phyloP scores from a whole-genome alignment of 1,140 invertebrate species.

The Penaeus japonicus region DNA sequence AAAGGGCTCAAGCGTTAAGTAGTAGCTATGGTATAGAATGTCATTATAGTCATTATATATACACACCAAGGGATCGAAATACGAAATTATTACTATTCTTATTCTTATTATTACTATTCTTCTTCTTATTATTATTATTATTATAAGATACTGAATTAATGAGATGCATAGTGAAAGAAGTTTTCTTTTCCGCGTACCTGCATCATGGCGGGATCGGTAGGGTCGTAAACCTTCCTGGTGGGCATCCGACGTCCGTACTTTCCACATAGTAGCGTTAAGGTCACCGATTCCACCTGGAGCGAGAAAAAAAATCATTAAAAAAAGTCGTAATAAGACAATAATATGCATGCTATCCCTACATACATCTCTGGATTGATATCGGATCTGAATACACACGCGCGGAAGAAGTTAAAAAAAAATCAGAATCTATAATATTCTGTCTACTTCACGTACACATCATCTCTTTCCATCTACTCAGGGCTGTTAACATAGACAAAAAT shows the following conservation, averaged over 20 bases:
- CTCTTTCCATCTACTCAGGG: too few species aligned
- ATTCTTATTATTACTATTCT: neutral
- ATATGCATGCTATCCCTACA: too few species aligned
- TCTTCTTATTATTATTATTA: neutral
- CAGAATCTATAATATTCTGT: too few species aligned
- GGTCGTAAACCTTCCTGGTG: slow-evolving; percentile 35
- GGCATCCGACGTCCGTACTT: slow-evolving; percentile 49
- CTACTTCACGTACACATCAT: too few species aligned
- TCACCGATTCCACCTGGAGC: slow-evolving; percentile 32
- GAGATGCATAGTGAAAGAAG: too few species aligned
- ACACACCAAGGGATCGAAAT: too few species aligned
- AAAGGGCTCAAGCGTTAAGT: neutral
- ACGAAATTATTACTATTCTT: neutral
- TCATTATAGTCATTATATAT: too few species aligned
- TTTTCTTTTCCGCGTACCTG: neutral
- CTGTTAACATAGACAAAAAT: too few species aligned
- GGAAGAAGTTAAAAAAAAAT: too few species aligned
- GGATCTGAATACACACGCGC: too few species aligned
- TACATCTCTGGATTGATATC: too few species aligned
- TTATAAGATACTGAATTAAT: neutral
- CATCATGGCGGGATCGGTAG: slow-evolving; percentile 38
- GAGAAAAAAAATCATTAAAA: slow-evolving; percentile 27
- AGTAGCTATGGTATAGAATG: neutral
- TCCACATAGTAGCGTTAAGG: slow-evolving; percentile 49
- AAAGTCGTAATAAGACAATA: too few species aligned